Conservation (phyloP, 2,888 invertebrate genomes). For the Listrodromus nycthemerus region DNA sequence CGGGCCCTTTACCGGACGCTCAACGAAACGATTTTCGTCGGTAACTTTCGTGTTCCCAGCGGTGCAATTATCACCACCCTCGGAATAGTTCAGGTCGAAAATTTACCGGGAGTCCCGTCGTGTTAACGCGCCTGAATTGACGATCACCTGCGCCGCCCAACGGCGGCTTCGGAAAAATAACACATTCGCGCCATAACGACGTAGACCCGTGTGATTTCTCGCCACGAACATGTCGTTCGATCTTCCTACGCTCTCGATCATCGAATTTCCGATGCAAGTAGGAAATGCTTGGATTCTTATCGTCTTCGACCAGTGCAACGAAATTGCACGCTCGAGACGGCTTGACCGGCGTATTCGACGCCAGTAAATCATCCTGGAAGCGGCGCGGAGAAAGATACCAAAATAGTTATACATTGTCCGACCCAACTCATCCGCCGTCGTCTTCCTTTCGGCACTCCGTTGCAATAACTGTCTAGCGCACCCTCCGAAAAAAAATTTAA, state of each 20-base stretch:
- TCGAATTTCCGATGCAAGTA: no score
- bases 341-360: conserved; percentile 4
- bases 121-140: conserved; percentile 62
- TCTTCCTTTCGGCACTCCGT: not conserved
- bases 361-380: conserved; percentile 26
- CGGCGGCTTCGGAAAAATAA: not conserved
- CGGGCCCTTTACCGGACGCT: conserved; percentile 51
- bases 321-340: conserved; percentile 15
- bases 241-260: not conserved
- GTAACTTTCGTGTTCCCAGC: conserved; percentile 49
- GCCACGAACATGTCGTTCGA: not conserved
- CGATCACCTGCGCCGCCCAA: conserved; percentile 42
- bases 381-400: conserved; percentile 5
- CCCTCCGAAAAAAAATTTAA: not conserved
- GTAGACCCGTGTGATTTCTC: not conserved
- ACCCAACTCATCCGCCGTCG: not conserved
- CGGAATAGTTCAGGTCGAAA: conserved; percentile 47
- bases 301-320: not conserved
- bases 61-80: conserved; percentile 43
- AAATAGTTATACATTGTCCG: conserved; percentile 11
- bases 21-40: conserved; percentile 54
- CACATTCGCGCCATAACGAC: not conserved
- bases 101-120: conserved; percentile 59
- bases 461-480: not conserved
- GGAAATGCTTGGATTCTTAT: conserved; percentile 22